Percentiles rank a stretch among this genome's conserved stretches.
Evolutionary conservation across 1,140 invertebrate genomes (phyloP).

Genomic region (Magallana angulata): DNA sequence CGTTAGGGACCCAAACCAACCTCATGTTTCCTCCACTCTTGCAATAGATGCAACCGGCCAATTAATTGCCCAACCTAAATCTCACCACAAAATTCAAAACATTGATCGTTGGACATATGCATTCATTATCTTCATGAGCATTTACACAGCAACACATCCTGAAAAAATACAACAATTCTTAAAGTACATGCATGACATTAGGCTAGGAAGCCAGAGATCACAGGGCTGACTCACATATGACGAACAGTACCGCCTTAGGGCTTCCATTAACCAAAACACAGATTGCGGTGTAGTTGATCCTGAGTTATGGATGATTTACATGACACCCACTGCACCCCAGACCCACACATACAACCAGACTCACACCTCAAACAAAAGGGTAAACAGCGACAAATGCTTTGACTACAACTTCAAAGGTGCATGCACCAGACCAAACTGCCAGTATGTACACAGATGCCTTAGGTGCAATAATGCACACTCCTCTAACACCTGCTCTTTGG

Average conservation of each 20-base stretch:
- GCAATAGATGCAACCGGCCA: no score
- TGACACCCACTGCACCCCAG: neutral
- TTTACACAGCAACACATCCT: constrained; percentile 43
- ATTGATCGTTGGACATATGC: constrained; percentile 49
- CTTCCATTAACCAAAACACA: neutral
- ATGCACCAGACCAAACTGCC: constrained; percentile 10
- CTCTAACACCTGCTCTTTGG: neutral
- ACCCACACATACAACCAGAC: neutral
- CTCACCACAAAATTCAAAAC: constrained; percentile 43
- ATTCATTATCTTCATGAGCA: constrained; percentile 43
- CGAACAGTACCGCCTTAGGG: constrained; percentile 44
- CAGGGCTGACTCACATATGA: constrained; percentile 47
- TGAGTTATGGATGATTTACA: constrained; percentile 49
- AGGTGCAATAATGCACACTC: neutral
- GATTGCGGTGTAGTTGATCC: constrained; percentile 41
- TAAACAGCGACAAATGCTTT: constrained; percentile 4
- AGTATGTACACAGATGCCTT: constrained; percentile 24
- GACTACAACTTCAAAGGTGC: constrained; percentile 40
- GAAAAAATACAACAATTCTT: neutral
- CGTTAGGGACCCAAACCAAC: no score
- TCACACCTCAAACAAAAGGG: neutral
- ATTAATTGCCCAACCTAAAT: no score
- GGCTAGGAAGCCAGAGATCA: constrained; percentile 14
- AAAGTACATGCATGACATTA: constrained; percentile 43
- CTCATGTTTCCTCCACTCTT: no score